Evolutionary conservation across 2,113 vertebrate genomes (phyloP).

Genomic region (Etheostoma spectabile): DNA sequence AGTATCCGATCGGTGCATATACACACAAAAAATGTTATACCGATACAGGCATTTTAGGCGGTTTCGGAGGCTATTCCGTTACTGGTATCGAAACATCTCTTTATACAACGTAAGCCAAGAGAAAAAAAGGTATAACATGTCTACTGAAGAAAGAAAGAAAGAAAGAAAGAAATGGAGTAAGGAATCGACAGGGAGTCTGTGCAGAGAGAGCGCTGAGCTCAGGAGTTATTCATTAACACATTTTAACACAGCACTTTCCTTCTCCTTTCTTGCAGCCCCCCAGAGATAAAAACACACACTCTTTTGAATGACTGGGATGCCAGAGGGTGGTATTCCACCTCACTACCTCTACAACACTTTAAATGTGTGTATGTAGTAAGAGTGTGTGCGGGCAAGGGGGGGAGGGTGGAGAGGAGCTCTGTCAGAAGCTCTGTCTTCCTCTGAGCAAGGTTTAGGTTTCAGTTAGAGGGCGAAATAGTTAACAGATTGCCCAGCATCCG

Average conservation of each 20-base stretch:
- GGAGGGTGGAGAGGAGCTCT: slow-evolving; percentile 41
- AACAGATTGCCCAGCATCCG: slow-evolving; percentile 73
- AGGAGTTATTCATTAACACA: slow-evolving; percentile 80
- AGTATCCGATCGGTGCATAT: too few species aligned
- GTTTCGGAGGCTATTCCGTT: too few species aligned
- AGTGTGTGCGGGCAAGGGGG: slow-evolving; percentile 11
- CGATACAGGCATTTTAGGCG: too few species aligned
- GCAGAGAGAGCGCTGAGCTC: slow-evolving; percentile 56
- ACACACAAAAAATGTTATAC: too few species aligned
- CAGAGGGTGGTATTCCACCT: slow-evolving; percentile 80
- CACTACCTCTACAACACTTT: slow-evolving; percentile 60
- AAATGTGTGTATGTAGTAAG: slow-evolving; percentile 4
- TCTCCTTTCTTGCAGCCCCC: slow-evolving; percentile 64
- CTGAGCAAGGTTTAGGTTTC: slow-evolving; percentile 77
- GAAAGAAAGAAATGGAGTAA: slow-evolving; percentile 3
- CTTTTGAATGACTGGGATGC: slow-evolving; percentile 73
- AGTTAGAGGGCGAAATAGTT: slow-evolving; percentile 80
- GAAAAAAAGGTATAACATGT: not conserved
- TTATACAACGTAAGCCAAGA: not conserved
- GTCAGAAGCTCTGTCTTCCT: slow-evolving; percentile 41
- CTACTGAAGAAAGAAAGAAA: not conserved
- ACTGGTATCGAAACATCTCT: too few species aligned
- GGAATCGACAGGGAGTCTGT: slow-evolving; percentile 32
- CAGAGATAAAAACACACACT: slow-evolving; percentile 75
- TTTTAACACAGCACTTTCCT: slow-evolving; percentile 67